Evolutionary conservation across 2,797 vertebrate genomes (phyloP), one percentile per base, ranked within the genome.

Genomic region (Poeciliopsis infans): DNA sequence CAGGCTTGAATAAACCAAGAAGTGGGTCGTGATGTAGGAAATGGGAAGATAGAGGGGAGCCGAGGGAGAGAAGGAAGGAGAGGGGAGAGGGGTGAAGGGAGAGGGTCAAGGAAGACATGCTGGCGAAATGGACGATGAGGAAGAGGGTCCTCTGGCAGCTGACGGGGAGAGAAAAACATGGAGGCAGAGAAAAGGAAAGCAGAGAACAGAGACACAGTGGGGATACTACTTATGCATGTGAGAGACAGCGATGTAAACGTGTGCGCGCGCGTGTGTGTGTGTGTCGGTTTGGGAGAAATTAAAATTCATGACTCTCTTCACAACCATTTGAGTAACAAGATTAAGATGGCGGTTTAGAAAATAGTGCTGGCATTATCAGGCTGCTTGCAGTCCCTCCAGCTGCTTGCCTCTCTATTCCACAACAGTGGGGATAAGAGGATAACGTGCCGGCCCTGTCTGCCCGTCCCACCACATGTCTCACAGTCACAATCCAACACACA

Each of bases 261-360:
- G 77, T 77, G 84, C 85, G 77, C 78, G 84, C 85, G 49, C 28
- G 45, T 77, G 74, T 16, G 11, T 13, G 82, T 76, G 84, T 7
- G 82, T 55, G 49, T 55, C 20, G 13, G 72, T 80, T 80, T 75
- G 83, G 77, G 89, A 90, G 96, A 97, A 98, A 99, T 99, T 99
- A 98, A 99, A 98, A 99, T 99, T 98, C 98, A 99, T 99, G 98
- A 99, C 92, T 95, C 98, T 97, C 97, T 97, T 98, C 97, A 97
- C 97, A 96, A 98, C 97, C 97, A 97, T 98, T 99, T 98, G 97
- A 98, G 97, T 99, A 99, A 99, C 98, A 98, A 99, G 98, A 99
- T 99, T 99, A 99, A 98, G 98, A 99, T 96, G 96, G 97, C 96
- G 96, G 97, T 96, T 97, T 96, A 96, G 97, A 97, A 98, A 99